Base-by-base conservation (phyloP, 2,888 invertebrate genomes). In the Polietes domitor region DNA sequence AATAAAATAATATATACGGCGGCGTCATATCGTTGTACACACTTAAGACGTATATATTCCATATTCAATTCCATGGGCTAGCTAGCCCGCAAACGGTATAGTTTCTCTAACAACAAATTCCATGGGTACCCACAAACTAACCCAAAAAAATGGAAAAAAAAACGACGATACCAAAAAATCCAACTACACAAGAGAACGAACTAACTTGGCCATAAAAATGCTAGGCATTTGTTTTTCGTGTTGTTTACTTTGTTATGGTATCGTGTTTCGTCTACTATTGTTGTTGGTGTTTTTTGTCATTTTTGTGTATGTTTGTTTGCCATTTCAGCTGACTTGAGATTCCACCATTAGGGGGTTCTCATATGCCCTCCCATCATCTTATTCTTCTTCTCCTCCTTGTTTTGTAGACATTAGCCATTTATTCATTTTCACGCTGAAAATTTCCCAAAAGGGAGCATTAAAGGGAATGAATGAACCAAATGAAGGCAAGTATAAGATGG, bases 151-250 rank as follows among this genome's bases (percentile, higher is more conserved):
- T 10, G 9, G 55, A 58, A 24, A 50, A 41, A 80, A 43, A 70
- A 6, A 41, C 6, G 28, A 63, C 37, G 19, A 68, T 76, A 76
- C 37, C 26, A 17, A 77, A 74, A 55, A 32, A 32, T 6, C 19
- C 21, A 70, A 55, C 12, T 55, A 70, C 61, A 61, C 53, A 63
- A 55, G 26, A 80, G 32, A 78, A n/a, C n/a, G n/a, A n/a, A n/a
- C n/a, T n/a, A n/a, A 83, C 75, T 80, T 80, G 77, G 72, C 75
- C 80, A 81, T 84, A 78, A 83, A 77, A 74, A 61, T n/a, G 1
- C 26, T 58, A 28, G 17, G 17, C 61, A 61, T 61, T 61, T 61
- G 26, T n/a, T 61, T 32, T 80, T 80, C 43, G 68, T 80, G 77
- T 80, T 82, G 55, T 83, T 77, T 74, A 74, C 55, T 80, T 77